Percentiles rank a stretch among this genome's conserved stretches.
Conservation (phyloP, 2,888 invertebrate genomes). For the Phytoseiulus persimilis region DNA sequence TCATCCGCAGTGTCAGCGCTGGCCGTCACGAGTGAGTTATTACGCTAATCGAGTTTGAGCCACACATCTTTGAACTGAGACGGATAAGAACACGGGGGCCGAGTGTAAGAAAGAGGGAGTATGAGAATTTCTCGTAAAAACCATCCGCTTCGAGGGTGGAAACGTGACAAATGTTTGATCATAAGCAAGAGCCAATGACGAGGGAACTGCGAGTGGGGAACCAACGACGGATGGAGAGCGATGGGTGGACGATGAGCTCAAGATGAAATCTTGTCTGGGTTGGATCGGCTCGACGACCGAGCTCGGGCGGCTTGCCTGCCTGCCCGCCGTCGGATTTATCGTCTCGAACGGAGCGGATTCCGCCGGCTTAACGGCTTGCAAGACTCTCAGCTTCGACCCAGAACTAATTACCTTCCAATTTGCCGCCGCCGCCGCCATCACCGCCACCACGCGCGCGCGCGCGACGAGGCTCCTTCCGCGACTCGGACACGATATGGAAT, state of each 20-base stretch:
- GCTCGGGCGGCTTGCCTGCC: neutral
- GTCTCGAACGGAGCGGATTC: neutral
- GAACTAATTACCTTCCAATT: constrained; percentile 5
- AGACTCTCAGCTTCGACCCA: neutral
- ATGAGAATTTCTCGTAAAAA: neutral
- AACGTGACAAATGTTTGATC: constrained; percentile 5
- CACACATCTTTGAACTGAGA: neutral
- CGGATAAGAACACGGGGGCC: neutral
- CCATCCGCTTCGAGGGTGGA: neutral
- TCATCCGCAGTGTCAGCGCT: too few relatives aligned
- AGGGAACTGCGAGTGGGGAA: neutral
- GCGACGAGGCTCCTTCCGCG: neutral
- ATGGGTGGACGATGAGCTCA: neutral
- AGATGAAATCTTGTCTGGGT: neutral
- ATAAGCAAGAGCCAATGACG: constrained; percentile 5
- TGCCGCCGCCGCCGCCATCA: neutral
- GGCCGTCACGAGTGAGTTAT: neutral
- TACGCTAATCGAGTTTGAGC: neutral
- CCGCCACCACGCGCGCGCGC: neutral
- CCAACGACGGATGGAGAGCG: neutral
- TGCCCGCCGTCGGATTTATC: neutral
- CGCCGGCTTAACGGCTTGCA: neutral
- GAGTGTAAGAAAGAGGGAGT: neutral
- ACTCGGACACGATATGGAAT: neutral
- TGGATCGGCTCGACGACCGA: neutral